Base-by-base conservation (phyloP, 2,113 vertebrate species). In the Peromyscus maniculatus region DNA sequence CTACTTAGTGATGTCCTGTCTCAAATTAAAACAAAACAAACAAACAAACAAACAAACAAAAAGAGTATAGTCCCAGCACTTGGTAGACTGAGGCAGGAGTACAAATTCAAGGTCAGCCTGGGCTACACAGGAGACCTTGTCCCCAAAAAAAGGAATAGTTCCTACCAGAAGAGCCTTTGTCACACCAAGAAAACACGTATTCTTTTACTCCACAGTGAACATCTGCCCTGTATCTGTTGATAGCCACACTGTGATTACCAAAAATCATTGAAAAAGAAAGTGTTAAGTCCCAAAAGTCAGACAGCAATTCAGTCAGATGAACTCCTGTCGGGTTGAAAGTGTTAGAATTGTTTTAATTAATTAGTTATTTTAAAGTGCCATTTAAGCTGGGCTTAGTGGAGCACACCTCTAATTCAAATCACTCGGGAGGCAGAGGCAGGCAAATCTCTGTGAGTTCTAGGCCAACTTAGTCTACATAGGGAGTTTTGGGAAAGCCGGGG, bases 241-340 rank as follows among this genome's bases (percentile, higher is more conserved):
- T 1, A 52, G 57, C 5, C 46, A 4, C 19, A 0, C 6, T 4
- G 7, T 4, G 7, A 31, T 36, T n/a, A 2, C 26, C 59, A 62
- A 36, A 43, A 69, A 10, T 86, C 83, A 21, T 0, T n/a, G 62
- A 64, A 49, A 16, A 19, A 5, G 55, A 80, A 55, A 19, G 13
- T 22, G 24, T 21, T 22, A 39, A 28, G 36, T 39, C 26, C n/a
- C 22, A 3, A 8, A 33, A 46, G 39, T 22, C 26, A 24, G 11
- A 0, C 3, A 39, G 26, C 0, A 2, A 0, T 74, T 43, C 55
- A 7, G 39, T 22, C 57, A 62, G 13, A 22, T 8, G 46, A 91
- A 28, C 84, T 46, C 10, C 26, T 9, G 43, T 1, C 6, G 19
- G 43, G 22, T 87, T 31, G 17, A 55, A 22, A 22, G 10, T 24